Evolutionary conservation across 1,140 invertebrate genomes (phyloP), one percentile per base, ranked within the genome.

Genomic region (Drosophila repleta): DNA sequence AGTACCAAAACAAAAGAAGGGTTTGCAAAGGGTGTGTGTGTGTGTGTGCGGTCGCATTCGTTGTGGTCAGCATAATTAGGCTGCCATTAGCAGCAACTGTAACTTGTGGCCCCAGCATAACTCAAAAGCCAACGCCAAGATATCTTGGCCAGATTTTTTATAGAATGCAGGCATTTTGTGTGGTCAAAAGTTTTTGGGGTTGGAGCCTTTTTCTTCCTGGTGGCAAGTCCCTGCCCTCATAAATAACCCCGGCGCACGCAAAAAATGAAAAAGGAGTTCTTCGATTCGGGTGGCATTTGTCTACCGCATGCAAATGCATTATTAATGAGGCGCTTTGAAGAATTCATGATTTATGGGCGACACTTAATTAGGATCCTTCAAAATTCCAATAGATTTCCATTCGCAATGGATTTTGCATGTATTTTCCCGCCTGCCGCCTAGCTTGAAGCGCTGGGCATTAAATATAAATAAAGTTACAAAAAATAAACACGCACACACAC

Each of bases 41-140:
- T 20, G 18, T 21, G 43, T 46, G 43, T 55, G 21, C 35, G 41
- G 7, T 10, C 52, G 11, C 39, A 52, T 43, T 74, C 29, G 35
- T 70, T 77, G 77, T 70, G 77, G 77, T 75, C 61, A 85, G 75
- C 75, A 82, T 88, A 87, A 87, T 87, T 87, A 87, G 83, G 79
- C 78, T 82, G 82, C 82, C 82, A 85, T 85, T 85, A 87, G 82
- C 82, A 69, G 71, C 20, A 49, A 60, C 41, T 60, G 39, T 52
- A 67, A 66, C 62, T 71, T 68, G 68, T 15, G 35, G 21, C n/a
- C 18, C 29, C 43, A 35, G 49, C 65, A 80, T 76, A 80, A 80
- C 77, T 79, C 76, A 71, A 71, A 70, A 64, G 21, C 49, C 76
- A 57, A 66, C 43, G 68, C 41, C 41, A 79, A 75, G 64, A 75